Evolutionary conservation across 2,888 invertebrate genomes (phyloP).

Genomic region (Leucophora obtusa): DNA sequence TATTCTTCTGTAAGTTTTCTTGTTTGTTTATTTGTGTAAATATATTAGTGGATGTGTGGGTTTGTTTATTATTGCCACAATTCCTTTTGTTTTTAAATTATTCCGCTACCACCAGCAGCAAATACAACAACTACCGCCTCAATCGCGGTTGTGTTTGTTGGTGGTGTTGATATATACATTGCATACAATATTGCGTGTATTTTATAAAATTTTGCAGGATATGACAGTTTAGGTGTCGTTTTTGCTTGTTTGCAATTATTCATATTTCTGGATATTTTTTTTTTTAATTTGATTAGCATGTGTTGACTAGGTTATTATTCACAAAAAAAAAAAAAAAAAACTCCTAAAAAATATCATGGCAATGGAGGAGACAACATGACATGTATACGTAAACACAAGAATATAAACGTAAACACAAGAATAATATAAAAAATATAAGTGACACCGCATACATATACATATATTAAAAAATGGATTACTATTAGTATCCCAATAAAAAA

Average conservation of each 20-base stretch:
- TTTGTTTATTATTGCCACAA: neutral
- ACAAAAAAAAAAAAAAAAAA: neutral
- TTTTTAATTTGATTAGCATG: slow-evolving; percentile 35
- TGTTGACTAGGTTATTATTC: slow-evolving; percentile 25
- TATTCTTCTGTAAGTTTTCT: slow-evolving; percentile 47
- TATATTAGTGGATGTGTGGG: neutral
- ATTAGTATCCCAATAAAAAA: too few species aligned
- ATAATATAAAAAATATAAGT: too few species aligned
- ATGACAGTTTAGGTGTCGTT: slow-evolving; percentile 53
- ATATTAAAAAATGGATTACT: too few species aligned
- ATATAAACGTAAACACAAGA: too few species aligned
- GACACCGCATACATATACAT: too few species aligned
- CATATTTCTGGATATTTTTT: slow-evolving; percentile 20
- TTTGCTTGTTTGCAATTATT: slow-evolving; percentile 45
- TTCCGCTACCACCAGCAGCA: neutral
- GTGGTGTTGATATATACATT: neutral
- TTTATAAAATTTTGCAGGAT: slow-evolving; percentile 22
- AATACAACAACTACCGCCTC: neutral
- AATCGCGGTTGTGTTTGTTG: neutral
- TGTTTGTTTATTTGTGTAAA: slow-evolving; percentile 21
- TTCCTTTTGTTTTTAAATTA: slow-evolving; percentile 11
- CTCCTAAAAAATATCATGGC: too few species aligned
- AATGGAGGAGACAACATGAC: neutral
- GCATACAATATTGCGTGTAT: slow-evolving; percentile 31
- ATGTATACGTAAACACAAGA: neutral